Evolutionary conservation across 1,140 invertebrate genomes (phyloP).

Genomic region (Tribolium castaneum): DNA sequence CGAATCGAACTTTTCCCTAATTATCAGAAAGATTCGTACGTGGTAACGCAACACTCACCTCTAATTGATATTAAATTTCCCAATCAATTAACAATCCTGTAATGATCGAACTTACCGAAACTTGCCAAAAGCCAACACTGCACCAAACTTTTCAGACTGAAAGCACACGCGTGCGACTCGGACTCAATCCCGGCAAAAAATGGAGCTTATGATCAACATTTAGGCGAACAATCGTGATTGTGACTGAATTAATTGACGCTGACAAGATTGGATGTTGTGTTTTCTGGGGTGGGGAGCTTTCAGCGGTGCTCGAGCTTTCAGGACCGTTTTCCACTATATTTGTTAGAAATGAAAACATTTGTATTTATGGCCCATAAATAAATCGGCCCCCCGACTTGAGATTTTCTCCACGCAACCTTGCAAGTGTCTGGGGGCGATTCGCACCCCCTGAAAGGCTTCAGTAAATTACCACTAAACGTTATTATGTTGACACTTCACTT

Average conservation of each 20-base stretch:
- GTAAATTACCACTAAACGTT: conserved; percentile 41
- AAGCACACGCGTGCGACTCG: conserved; percentile 10
- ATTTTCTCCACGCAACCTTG: neutral
- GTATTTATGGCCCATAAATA: too few relatives aligned
- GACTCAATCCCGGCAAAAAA: conserved; percentile 19
- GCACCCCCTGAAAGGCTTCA: conserved; percentile 31
- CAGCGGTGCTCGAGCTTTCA: neutral
- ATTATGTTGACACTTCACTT: conserved; percentile 42
- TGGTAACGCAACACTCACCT: neutral
- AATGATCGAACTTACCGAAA: conserved; percentile 17
- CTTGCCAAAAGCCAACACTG: neutral
- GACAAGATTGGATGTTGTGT: conserved; percentile 25
- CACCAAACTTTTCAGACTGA: neutral
- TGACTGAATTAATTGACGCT: conserved; percentile 14
- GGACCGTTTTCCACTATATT: too few relatives aligned
- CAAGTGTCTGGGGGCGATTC: neutral
- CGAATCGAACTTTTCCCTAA: neutral
- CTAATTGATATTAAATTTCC: conserved; percentile 37
- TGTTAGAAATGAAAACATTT: too few relatives aligned
- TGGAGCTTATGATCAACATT: conserved; percentile 40
- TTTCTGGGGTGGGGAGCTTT: neutral
- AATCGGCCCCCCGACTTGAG: neutral
- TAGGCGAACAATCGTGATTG: neutral
- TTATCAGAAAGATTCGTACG: neutral
- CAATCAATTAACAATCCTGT: neutral